These are phyloP conservation scores for Oscheius sp. DNA, from an alignment of 2,888 invertebrate species.

Conservation along the genomic window DNA sequence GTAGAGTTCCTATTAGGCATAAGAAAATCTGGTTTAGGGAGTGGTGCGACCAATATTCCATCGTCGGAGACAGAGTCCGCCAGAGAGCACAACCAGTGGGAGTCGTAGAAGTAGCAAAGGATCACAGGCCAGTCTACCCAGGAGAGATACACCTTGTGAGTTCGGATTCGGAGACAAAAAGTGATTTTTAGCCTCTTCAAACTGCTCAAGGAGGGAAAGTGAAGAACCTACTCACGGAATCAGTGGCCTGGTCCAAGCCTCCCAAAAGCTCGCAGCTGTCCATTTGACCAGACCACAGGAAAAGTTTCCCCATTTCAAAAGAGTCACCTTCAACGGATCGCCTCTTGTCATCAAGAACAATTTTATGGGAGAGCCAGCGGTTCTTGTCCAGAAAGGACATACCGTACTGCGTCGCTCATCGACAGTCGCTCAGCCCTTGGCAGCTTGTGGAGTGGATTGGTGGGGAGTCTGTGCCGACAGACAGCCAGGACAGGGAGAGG, in stretches of 20 bases:
- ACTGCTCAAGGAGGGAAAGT: constrained; percentile 21
- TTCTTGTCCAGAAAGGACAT: constrained; percentile 48
- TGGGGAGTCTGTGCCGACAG: constrained; percentile 16
- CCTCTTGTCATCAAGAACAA: constrained; percentile 31
- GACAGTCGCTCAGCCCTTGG: constrained; percentile 24
- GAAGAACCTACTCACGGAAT: constrained; percentile 20
- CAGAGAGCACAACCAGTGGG: constrained; percentile 35
- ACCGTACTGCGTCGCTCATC: constrained; percentile 24
- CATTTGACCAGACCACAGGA: constrained; percentile 17
- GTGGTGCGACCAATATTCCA: constrained; percentile 1
- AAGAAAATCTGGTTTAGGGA: neutral
- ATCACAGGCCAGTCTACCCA: constrained; percentile 18
- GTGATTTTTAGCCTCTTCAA: constrained; percentile 17
- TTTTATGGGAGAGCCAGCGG: constrained; percentile 49
- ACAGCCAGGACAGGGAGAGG: constrained; percentile 18
- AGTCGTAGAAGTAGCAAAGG: constrained; percentile 37
- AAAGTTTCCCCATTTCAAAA: constrained; percentile 14
- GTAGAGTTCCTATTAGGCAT: neutral
- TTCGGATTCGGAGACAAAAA: neutral
- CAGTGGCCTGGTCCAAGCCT: constrained; percentile 10
- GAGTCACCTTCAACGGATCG: constrained; percentile 30
- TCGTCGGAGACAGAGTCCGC: constrained; percentile 22
- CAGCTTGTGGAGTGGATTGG: constrained; percentile 27
- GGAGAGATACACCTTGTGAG: constrained; percentile 31
- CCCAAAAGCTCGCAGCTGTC: constrained; percentile 13